Evolutionary conservation across 1,140 invertebrate species (phyloP), one percentile per base, ranked within the genome.

Genomic region (Zaprionus inermis): DNA sequence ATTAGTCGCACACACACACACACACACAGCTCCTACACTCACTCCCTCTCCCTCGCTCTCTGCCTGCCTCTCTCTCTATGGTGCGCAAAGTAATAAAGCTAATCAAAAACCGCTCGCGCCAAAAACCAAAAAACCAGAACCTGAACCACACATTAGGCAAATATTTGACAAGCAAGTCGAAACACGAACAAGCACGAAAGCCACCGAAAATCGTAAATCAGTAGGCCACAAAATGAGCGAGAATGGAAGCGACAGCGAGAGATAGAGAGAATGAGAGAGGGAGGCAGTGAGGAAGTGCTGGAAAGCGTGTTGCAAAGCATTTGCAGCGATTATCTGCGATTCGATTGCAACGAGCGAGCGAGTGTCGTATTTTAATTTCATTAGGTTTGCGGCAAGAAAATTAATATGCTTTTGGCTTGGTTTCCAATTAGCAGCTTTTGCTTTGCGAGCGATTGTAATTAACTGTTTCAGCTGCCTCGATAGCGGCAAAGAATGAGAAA

Each of bases 141-240:
- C 84, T 65, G 76, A 79, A 86, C 84, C 80, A 84, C 83, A 88
- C 72, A 88, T 88, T 88, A 88, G 84, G 74, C 80, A 88, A 88
- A 88, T 88, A 88, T 89, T 88, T 88, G 84, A 75, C 78, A 80
- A 79, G 58, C 57, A 51, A 44, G 60, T 51, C 32, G 52, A 65
- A 76, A 78, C 44, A 49, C 18, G 44, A 66, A 49, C 58, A 7
- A 32, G 10, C 30, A 7, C 30, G 30, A 32, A 32, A 32, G 30
- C 30, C 30, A 7, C n/a, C 55, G 38, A 60, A 44, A 66, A 67
- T 65, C 65, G 44, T 73, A 88, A 88, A 78, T 71, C 77, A 78
- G 70, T 72, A 67, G 61, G 74, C 83, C 80, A 75, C 83, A 89
- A 80, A 89, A 88, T 83, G 83, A 89, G 77, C 80, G 89, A 80